Evolutionary conservation across 2,113 vertebrate genomes (phyloP), one percentile per base, ranked within the genome.

Genomic region (Fregetta grallaria): DNA sequence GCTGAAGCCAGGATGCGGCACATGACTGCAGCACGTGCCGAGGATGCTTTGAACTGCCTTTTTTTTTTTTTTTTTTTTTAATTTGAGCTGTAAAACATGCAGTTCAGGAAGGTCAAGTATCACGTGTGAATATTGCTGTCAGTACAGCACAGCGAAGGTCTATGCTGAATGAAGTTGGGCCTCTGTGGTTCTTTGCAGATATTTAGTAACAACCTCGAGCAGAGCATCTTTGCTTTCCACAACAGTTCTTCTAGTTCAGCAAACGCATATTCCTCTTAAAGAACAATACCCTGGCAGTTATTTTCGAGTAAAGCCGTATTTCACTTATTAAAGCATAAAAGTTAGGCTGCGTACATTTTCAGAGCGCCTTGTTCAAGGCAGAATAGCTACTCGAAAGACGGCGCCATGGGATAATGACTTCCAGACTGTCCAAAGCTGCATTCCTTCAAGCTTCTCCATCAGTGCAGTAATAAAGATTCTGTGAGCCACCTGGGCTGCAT

Each of bases 401-500:
- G 73, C 13, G 15, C 68, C 73, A 42, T 47, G n/a, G 29, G 42
- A 53, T 96, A 97, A 97, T 85, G 96, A 89, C 56, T 96, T 96
- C 90, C 95, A 97, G 95, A 63, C 90, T 82, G 61, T 90, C 88
- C 90, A 92, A 75, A 93, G 38, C 88, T 92, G 76, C 70, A 87
- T 95, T 94, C 74, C 94, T 95, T 96, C 77, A 89, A 94, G 77
- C 42, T 94, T 87, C 94, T 94, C 77, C 47, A 71, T 71, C 68
- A 71, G 26, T 32, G 77, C 68, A 50, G 47, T 38, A 74, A 84
- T 62, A 83, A 92, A 92, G 90, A 20, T 26, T 42, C 71, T 61
- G 44, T 7, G 76, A 92, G 81, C 77, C 96, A 96, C 96, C 90
- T 97, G 96, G 94, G 66, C 74, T 82, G 73, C 95, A 95, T 97